phyloP scores from a whole-genome alignment of 2,797 vertebrate genomes.

The Melanogrammus aeglefinus region DNA sequence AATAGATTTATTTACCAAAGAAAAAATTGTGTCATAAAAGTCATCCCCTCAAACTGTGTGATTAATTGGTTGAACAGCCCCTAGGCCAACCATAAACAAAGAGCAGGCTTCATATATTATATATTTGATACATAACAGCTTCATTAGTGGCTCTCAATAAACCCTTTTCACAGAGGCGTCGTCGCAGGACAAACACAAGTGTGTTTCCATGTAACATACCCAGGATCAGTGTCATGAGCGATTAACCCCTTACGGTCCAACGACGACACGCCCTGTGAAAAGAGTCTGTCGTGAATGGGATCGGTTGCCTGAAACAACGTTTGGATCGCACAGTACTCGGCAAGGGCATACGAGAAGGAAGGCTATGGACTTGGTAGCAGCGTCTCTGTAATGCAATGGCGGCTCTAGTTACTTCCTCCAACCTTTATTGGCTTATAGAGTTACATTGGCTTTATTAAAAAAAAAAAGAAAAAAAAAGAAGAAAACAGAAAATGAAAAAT shows the following conservation, averaged over 20 bases:
- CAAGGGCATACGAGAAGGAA: not conserved
- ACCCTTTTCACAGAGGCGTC: not conserved
- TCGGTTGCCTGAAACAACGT: not conserved
- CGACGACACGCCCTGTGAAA: not conserved
- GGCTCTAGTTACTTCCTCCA: not conserved
- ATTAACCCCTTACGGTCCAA: not conserved
- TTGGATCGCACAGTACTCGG: constrained; percentile 1
- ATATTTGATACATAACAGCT: constrained; percentile 25
- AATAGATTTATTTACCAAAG: constrained; percentile 61
- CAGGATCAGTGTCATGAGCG: not conserved
- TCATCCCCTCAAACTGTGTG: constrained; percentile 25
- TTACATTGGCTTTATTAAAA: constrained; percentile 6
- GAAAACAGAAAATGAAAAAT: not conserved
- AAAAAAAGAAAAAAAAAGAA: not conserved
- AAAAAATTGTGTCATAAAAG: constrained; percentile 2
- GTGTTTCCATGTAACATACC: not conserved
- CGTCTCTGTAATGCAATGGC: constrained; percentile 8
- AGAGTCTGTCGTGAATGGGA: not conserved
- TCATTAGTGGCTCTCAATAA: constrained; percentile 32
- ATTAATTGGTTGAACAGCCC: constrained; percentile 30
- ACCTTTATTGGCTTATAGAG: constrained; percentile 1
- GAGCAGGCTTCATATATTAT: constrained; percentile 19
- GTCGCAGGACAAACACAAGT: not conserved
- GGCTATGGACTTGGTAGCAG: constrained; percentile 30
- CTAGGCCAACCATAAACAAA: constrained; percentile 5